Evolutionary conservation across 2,888 invertebrate genomes (phyloP), one percentile per base, ranked within the genome.

Genomic region (Sinohyriopsis cumingii): DNA sequence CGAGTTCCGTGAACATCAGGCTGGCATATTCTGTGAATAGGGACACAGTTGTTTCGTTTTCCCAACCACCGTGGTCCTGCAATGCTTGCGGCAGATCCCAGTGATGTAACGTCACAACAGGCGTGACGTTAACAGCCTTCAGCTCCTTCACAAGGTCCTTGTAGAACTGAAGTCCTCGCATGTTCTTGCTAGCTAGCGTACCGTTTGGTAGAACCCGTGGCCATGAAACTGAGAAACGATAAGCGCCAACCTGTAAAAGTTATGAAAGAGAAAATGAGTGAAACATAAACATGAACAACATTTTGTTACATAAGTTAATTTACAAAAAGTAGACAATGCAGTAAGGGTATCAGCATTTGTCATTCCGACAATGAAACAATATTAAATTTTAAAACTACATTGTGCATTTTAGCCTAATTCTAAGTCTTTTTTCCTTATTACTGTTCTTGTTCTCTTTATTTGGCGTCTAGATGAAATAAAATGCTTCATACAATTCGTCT

Each of bases 101-200:
- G 73, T 87, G 86, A 67, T 82, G 92, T 91, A 89, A 92, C 91
- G 92, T 92, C 20, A 92, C 86, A 69, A 90, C 79, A 9, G 94
- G 94, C 66, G 90, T 87, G 67, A 94, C 93, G n/a, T 91, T 91
- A 63, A 91, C 90, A 0, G 88, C 90, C 7, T 93, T 76, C 18
- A 95, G 91, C 81, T 93, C 94, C 79, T 94, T 91, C 65, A 96
- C 94, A 62, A 96, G 89, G 78, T 93, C 92, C 82, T 93, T 93
- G 88, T 96, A 96, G 89, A 95, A 95, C 71, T 93, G 90, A 20
- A 96, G 91, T n/a, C 95, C 96, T 7, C 92, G 91, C 55, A 91
- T 90, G 86, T 94, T 96, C 24, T 64, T 62, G 55, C 69, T 71
- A 15, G 67, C 25, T 5, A 61, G n/a, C 1, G 72, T 72, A 5